Base-by-base conservation (phyloP, 2,113 vertebrate genomes). In the Oceanodroma tethys region DNA sequence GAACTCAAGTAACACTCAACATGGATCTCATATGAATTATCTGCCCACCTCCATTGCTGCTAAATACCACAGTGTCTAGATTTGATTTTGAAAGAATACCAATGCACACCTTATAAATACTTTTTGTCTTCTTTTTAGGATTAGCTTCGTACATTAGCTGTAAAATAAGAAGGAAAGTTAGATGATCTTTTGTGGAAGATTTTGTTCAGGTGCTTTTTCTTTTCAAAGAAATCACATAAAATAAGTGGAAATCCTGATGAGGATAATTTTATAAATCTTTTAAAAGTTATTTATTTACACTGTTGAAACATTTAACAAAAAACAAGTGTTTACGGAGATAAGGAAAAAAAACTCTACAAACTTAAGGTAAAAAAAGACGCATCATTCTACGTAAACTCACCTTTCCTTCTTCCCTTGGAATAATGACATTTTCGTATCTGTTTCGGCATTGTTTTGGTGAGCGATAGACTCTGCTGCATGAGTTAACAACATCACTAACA, bases 121-220 rank as follows among this genome's bases (percentile, higher is more conserved):
- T 99, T 98, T 99, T 99, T 93, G 99, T 99, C 98, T 99, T 99
- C 98, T 99, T 99, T 98, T 99, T 99, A 93, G 99, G 99, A 97
- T 99, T 99, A 73, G 99, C 98, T 95, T 99, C 99, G 97, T 99
- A 99, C 95, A 99, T 98, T 98, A 99, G 96, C 99, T 99, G 96
- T 83, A 94, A 97, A 97, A 97, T 96, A 98, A 97, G 95, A 97
- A 97, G 96, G 95, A 98, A 97, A 98, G 96, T 98, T 97, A 97
- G 96, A 98, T 97, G 97, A 97, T 98, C 96, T 95, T 97, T 95
- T 95, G 97, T 95, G 94, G 95, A 95, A 96, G 96, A 97, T 86
- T 97, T 97, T 96, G 97, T 97, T 97, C 97, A 97, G 92, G 48
- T 97, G 93, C 93, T 96, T 95, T 97, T 97, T 97, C 92, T 96